Conservation (phyloP, 2,888 invertebrate genomes). For the Archips crataeganus region DNA sequence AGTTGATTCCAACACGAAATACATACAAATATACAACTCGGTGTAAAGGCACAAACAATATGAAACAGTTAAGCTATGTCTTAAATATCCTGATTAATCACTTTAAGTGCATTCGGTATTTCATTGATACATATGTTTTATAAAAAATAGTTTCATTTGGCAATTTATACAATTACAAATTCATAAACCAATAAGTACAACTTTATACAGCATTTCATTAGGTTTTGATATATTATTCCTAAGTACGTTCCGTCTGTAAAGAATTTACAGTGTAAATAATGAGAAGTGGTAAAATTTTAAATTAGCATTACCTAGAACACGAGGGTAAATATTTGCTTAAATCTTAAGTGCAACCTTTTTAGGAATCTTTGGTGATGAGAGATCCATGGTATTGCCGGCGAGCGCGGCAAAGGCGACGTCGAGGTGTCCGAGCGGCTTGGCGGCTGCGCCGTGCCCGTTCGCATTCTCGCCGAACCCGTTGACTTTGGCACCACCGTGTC, state of each 20-base stretch:
- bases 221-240: conserved; percentile 30
- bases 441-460: conserved; percentile 48
- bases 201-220: conserved; percentile 23
- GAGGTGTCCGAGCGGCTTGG: conserved; percentile 6
- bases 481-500: conserved; percentile 33
- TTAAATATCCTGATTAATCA: conserved; percentile 47
- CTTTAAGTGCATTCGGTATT: conserved; percentile 51
- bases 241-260: conserved; percentile 42
- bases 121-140: conserved; percentile 53
- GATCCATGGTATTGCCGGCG: conserved; percentile 59
- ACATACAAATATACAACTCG: conserved; percentile 63
- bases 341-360: conserved; percentile 79
- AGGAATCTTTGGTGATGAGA: conserved; percentile 81
- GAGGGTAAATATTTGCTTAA: conserved; percentile 51
- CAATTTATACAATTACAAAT: conserved; percentile 68
- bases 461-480: conserved; percentile 30
- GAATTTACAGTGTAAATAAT: conserved; percentile 58
- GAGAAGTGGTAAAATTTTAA: conserved; percentile 59
- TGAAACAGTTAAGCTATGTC: conserved; percentile 55
- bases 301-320: conserved; percentile 36
- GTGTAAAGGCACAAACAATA: conserved; percentile 82
- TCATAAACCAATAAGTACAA: conserved; percentile 41
- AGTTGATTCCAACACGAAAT: conserved; percentile 51
- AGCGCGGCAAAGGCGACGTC: conserved; percentile 24
- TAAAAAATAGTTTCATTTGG: conserved; percentile 83